A percentile compares a stretch with the other conserved stretches of the same genome.
phyloP scores from a whole-genome alignment of 2,797 vertebrate genomes.

The Morelia viridis region DNA sequence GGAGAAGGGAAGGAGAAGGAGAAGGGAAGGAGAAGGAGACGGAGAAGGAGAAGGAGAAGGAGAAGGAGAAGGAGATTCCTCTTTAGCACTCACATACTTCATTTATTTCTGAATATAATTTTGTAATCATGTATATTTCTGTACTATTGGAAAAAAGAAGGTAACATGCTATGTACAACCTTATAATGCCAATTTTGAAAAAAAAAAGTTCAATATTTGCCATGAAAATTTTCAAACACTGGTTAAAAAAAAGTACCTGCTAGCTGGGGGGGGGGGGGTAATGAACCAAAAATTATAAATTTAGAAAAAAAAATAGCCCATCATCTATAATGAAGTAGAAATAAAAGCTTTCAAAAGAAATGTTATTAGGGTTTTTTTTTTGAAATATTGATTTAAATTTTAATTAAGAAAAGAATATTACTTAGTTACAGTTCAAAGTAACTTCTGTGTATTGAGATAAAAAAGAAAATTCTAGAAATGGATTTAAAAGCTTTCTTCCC shows the following conservation, averaged over 20 bases:
- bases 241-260: not conserved
- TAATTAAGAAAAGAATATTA: slow-evolving; percentile 49
- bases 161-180: too few relatives aligned
- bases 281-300: not conserved
- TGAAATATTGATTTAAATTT: slow-evolving; percentile 51
- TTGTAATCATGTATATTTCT: too few relatives aligned
- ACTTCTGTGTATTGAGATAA: slow-evolving; percentile 27
- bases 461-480: slow-evolving; percentile 32
- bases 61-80: too few relatives aligned
- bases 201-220: too few relatives aligned
- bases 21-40: too few relatives aligned
- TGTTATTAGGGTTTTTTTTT: slow-evolving; percentile 7
- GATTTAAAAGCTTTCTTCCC: not conserved
- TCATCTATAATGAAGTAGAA: slow-evolving; percentile 42
- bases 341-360: slow-evolving; percentile 53
- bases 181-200: too few relatives aligned
- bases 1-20: too few relatives aligned
- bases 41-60: too few relatives aligned
- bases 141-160: too few relatives aligned
- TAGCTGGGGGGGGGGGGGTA: not conserved
- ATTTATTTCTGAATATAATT: not conserved
- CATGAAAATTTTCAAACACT: too few relatives aligned
- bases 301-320: not conserved
- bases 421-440: slow-evolving; percentile 61
- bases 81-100: not conserved